Base-by-base conservation (phyloP, 2,113 vertebrate genomes). In the Anser cygnoides region DNA sequence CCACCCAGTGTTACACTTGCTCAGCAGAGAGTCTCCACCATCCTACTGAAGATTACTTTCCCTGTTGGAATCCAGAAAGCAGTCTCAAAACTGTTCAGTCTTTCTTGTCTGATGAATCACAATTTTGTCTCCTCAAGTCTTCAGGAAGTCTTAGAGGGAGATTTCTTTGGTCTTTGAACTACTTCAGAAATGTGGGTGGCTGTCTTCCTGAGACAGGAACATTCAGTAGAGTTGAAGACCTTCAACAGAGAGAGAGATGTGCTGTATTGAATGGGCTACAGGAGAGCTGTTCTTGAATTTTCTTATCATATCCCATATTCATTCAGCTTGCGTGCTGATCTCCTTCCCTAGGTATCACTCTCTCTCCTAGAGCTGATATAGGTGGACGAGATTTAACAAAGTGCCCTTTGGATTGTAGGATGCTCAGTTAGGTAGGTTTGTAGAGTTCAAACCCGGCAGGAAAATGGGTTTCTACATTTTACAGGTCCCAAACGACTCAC, bases 401-500 rank as follows among this genome's bases (percentile, higher is more conserved):
- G 35, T 78, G 50, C 37, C n/a, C 52, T 94, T 76, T 83, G 79
- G 39, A 39, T 39, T 39, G 39, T 39, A 39, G 39, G 39, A 65
- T 68, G 66, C 67, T 59, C 59, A 54, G 28, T 84, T 81, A 81
- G 13, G 31, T 29, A 68, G 43, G 14, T 71, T 52, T 15, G 26
- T 25, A 70, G 63, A 67, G 41, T 41, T 78, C 57, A 41, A 41
- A 68, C 39, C 14, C 5, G 23, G 28, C 84, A 84, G 54, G 22
- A 94, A 94, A 87, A 68, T 58, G 61, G 61, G 41, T 86, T 88
- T 96, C 90, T 93, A 74, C 86, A 74, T 87, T 89, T 94, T 85
- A 73, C 49, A 46, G 18, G 66, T 37, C 72, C 68, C 72, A 87
- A 59, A 72, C 88, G 65, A 79, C 58, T 87, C 39, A 54, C 16